phyloP scores from a whole-genome alignment of 2,797 vertebrate species.

The Syngnathus acus region DNA sequence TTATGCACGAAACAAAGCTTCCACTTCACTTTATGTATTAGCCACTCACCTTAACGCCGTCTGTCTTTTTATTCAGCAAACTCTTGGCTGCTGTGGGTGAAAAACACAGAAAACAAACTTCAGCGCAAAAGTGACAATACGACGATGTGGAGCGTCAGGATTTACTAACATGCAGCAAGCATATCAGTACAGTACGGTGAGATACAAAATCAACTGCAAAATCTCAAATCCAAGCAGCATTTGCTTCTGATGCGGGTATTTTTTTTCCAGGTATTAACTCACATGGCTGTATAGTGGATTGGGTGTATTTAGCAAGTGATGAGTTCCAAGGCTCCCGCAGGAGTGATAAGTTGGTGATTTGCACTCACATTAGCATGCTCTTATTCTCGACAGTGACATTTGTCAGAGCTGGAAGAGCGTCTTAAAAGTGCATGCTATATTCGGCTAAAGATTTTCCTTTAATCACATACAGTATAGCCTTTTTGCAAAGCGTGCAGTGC shows the following conservation, averaged over 20 bases:
- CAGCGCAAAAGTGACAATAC: constrained; percentile 13
- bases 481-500: constrained; percentile 16
- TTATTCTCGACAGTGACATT: constrained; percentile 1
- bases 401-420: constrained; percentile 1
- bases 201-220: constrained; percentile 40
- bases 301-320: constrained; percentile 22
- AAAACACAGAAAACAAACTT: constrained; percentile 32
- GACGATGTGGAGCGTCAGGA: constrained; percentile 17
- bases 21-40: constrained; percentile 13
- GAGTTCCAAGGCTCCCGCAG: constrained; percentile 17
- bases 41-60: constrained; percentile 90
- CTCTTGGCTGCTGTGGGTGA: constrained; percentile 89
- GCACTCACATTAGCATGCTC: constrained; percentile 47
- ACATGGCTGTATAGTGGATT: constrained; percentile 14
- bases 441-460: constrained; percentile 13
- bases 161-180: constrained; percentile 62
- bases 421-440: constrained; percentile 34
- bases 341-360: constrained; percentile 23
- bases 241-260: constrained; percentile 17
- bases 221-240: constrained; percentile 46
- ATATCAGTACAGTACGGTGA: constrained; percentile 36
- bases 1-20: constrained; percentile 36
- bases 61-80: constrained; percentile 91
- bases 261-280: constrained; percentile 15
- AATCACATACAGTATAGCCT: constrained; percentile 3